Conservation (phyloP, 2,888 invertebrate species). For the Chaitophorus viminalis region DNA sequence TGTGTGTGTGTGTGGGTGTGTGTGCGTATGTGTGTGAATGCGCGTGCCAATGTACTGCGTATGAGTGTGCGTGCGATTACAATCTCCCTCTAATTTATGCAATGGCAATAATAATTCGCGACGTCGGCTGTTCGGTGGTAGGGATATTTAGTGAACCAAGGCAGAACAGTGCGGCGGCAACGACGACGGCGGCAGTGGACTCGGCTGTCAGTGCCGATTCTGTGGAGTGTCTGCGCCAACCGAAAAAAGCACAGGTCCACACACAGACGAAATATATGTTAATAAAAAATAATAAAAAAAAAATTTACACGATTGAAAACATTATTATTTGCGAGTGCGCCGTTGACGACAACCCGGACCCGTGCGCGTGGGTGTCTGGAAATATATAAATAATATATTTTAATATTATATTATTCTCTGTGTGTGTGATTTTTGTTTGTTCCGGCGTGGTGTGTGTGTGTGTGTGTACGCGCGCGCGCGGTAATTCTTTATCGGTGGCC, state of each 20-base stretch:
- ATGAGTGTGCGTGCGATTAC: slow-evolving; percentile 34
- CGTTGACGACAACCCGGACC: not conserved
- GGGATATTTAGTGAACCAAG: slow-evolving; percentile 50
- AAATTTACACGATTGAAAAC: not conserved
- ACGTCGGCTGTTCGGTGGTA: slow-evolving; percentile 26
- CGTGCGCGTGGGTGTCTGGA: not conserved
- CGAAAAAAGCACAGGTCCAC: slow-evolving; percentile 44
- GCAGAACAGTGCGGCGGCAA: slow-evolving; percentile 8
- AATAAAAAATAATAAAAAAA: not conserved
- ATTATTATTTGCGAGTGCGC: not conserved
- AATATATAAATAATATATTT: not conserved
- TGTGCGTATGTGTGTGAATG: not conserved
- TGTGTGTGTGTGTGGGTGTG: not conserved
- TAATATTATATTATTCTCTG: not conserved
- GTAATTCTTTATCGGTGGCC: not conserved
- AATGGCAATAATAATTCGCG: slow-evolving; percentile 48
- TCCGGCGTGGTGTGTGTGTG: slow-evolving; percentile 7
- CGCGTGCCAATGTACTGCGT: not conserved
- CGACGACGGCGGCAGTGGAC: slow-evolving; percentile 32
- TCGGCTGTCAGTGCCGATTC: slow-evolving; percentile 59
- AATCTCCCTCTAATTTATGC: slow-evolving; percentile 59
- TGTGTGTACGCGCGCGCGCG: not conserved
- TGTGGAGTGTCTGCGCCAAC: slow-evolving; percentile 59
- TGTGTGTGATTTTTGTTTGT: slow-evolving; percentile 26
- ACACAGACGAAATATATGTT: slow-evolving; percentile 2